Evolutionary conservation across 2,888 invertebrate genomes (phyloP), one percentile per base, ranked within the genome.

Genomic region (Adelphocoris suturalis): DNA sequence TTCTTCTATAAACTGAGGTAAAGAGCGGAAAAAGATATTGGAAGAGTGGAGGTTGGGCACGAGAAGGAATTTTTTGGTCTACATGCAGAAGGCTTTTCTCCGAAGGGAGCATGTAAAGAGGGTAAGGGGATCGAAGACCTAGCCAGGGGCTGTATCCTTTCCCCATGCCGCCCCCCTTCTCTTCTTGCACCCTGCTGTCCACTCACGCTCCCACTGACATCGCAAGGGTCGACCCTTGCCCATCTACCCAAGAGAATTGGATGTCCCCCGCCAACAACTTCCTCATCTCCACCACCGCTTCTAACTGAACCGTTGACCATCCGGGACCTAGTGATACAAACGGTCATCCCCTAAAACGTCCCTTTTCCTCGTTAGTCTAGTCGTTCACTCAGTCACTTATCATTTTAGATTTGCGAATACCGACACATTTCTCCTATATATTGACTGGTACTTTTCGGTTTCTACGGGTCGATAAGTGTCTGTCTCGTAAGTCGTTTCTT

Each of bases 171-270:
- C 68, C 27, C 19, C 5, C n/a, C 16, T 9, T 16, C 19, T n/a
- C 27, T 68, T 27, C 68, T 5, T 14, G 1, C 57, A 0, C 57
- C 1, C n/a, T n/a, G 57, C 7, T 57, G 57, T 57, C 57, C 57
- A 16, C n/a, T 57, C 57, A n/a, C n/a, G 16, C 19, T 13, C n/a
- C n/a, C 57, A 16, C 68, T 68, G 68, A 68, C 68, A 68, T 68
- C 9, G 68, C 68, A 23, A 0, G 68, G 23, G 23, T 19, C 23
- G 68, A 68, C 12, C 23, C 68, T 23, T 23, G 37, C 27, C 68
- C 68, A 68, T 68, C 68, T 68, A 23, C 68, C 23, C 68, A 68
- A 68, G 68, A 68, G 68, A 68, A 68, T 68, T 68, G 68, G 68
- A 68, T 68, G 68, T 19, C 68, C 68, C 23, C 23, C 11, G 12